These are phyloP conservation scores for Phortica okadai DNA, from an alignment of 2,888 invertebrate genomes.

Conservation along the genomic window DNA sequence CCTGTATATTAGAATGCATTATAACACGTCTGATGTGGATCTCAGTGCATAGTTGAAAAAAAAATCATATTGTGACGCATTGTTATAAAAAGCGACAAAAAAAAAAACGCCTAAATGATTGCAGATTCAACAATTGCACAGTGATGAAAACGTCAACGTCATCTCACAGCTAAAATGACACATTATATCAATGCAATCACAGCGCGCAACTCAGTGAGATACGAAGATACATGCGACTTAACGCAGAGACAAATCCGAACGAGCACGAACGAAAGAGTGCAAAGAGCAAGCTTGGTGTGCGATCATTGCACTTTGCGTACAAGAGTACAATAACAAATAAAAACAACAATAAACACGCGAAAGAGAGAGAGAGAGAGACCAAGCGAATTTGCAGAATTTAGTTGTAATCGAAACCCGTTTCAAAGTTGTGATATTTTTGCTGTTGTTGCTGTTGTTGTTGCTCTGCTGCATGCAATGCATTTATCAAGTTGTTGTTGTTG, in stretches of 20 bases:
- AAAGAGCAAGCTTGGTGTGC: constrained; percentile 36
- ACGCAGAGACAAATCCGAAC: background rate
- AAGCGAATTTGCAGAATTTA: constrained; percentile 10
- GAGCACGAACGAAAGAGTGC: constrained; percentile 14
- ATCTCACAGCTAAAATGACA: background rate
- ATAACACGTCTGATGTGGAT: no score
- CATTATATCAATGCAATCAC: background rate
- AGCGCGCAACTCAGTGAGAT: background rate
- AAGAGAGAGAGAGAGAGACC: background rate
- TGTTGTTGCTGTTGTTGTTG: constrained; percentile 22
- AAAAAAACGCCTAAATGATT: background rate
- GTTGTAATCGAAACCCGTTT: constrained; percentile 24
- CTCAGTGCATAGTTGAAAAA: background rate
- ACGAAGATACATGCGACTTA: background rate
- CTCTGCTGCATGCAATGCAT: constrained; percentile 28
- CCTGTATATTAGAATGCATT: no score
- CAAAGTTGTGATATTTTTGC: background rate
- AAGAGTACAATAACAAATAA: background rate
- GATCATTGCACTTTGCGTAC: constrained; percentile 55
- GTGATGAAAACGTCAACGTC: constrained; percentile 5
- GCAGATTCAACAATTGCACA: constrained; percentile 1
- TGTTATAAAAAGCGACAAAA: background rate
- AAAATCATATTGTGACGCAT: constrained; percentile 6
- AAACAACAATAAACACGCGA: background rate
- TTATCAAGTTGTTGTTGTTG: constrained; percentile 12